phyloP scores from a whole-genome alignment of 2,888 invertebrate genomes.

The Drosophila phalerata region DNA sequence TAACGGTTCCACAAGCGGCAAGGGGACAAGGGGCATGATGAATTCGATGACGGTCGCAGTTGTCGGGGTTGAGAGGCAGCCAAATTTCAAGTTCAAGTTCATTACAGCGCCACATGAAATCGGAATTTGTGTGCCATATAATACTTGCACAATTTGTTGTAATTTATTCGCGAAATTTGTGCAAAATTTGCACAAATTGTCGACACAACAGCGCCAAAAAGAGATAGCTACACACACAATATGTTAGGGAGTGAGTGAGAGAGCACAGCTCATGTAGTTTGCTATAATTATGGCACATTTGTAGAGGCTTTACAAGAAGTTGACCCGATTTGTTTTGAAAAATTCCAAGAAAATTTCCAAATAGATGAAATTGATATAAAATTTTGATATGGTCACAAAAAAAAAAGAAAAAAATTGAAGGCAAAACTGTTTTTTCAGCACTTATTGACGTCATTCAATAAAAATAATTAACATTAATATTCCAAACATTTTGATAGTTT shows the following conservation, averaged over 20 bases:
- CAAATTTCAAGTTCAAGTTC: slow-evolving; percentile 73
- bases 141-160: slow-evolving; percentile 63
- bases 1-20: too few relatives aligned
- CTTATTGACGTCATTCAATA: not conserved
- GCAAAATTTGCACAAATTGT: slow-evolving; percentile 55
- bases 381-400: not conserved
- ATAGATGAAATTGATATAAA: slow-evolving; percentile 2
- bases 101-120: slow-evolving; percentile 62
- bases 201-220: slow-evolving; percentile 8
- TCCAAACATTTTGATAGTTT: too few relatives aligned
- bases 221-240: not conserved
- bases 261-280: not conserved
- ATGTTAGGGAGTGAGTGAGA: not conserved
- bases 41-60: too few relatives aligned
- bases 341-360: not conserved
- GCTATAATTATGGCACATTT: slow-evolving; percentile 9
- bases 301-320: not conserved
- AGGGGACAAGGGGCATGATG: not conserved
- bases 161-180: slow-evolving; percentile 68
- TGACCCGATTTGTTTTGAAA: not conserved
- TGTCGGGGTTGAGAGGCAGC: not conserved
- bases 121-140: slow-evolving; percentile 29
- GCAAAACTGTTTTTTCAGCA: not conserved
- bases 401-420: not conserved
- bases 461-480: not conserved